Evolutionary conservation across 2,888 invertebrate species (phyloP).

Genomic region (Drosophila picticornis): DNA sequence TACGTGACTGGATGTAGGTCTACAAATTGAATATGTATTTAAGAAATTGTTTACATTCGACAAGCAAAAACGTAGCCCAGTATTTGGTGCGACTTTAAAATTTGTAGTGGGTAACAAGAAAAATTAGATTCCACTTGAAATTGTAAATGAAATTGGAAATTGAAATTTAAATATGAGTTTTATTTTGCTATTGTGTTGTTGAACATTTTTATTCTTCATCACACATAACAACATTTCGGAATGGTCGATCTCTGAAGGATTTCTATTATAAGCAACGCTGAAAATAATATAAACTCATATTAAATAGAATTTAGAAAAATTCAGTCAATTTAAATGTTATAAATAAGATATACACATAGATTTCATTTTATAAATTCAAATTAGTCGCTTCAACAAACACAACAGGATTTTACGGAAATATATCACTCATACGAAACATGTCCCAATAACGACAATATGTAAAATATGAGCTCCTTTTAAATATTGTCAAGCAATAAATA

Average conservation of each 20-base stretch:
- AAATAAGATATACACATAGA: not conserved
- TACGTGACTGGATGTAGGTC: slow-evolving; percentile 43
- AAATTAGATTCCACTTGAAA: not conserved
- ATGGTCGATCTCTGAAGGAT: not conserved
- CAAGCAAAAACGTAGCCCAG: slow-evolving; percentile 17
- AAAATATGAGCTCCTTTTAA: slow-evolving; percentile 45
- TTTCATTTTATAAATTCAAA: not conserved
- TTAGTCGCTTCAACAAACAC: not conserved
- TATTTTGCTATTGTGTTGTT: not conserved
- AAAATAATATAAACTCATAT: not conserved
- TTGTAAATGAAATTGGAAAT: not conserved
- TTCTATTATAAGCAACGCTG: not conserved
- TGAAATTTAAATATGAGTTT: not conserved
- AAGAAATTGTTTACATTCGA: slow-evolving; percentile 17
- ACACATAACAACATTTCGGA: not conserved
- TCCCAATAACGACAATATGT: slow-evolving; percentile 24
- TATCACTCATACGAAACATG: slow-evolving; percentile 37
- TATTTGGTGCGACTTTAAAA: slow-evolving; percentile 24
- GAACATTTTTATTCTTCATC: not conserved
- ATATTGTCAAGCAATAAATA: slow-evolving; percentile 46
- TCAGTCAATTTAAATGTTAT: too few relatives aligned
- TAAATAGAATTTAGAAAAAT: not conserved
- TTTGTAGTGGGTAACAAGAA: not conserved
- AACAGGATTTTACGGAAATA: not conserved
- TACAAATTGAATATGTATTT: slow-evolving; percentile 71